Evolutionary conservation across 1,140 invertebrate genomes (phyloP), one percentile per base, ranked within the genome.

Genomic region (Drosophila orena): DNA sequence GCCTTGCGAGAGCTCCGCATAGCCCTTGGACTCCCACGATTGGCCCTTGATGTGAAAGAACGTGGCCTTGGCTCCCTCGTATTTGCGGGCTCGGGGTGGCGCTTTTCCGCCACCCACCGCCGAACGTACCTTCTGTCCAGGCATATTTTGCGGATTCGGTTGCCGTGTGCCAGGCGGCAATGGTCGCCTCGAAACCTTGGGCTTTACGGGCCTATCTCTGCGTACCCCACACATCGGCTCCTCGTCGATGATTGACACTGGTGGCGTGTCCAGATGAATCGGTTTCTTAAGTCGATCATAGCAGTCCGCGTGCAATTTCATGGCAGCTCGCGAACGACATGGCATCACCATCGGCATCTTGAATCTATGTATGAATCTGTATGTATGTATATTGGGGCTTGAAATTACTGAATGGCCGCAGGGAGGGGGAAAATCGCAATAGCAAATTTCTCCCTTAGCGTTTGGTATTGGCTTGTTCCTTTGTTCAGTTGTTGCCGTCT

Each of bases 1-100:
- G 2, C 20, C 30, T n/a, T 69, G 61, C 0, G 50, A 14, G 3
- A 88, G 52, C 17, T 70, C 52, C 1, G 77, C 79, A 24, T 52
- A 89, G 0, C 84, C 84, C 38, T 64, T 71, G 10, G 84, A 80
- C 17, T 88, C 72, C 84, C 84, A 88, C 0, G 84, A 75, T 30
- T 54, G 79, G 4, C 84, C 84, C 10, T 73, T 56, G 37, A 78
- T 59, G 66, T 84, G 79, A 22, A 88, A 88, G 34, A 80, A 84
- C 7, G 79, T 88, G 5, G 84, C 83, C 37, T 89, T 78, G 66
- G 47, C 79, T 0, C 64, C 64, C 6, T 68, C 64, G 22, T 68
- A 77, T 14, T 61, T 58, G 5, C 58, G 52, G 15, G 40, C 11
- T 1, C 77, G 42, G 6, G 74, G 24, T 6, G 60, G 38, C 1